Conservation (phyloP, 64 coral and sea anemone species). For the Porites australiensis region DNA sequence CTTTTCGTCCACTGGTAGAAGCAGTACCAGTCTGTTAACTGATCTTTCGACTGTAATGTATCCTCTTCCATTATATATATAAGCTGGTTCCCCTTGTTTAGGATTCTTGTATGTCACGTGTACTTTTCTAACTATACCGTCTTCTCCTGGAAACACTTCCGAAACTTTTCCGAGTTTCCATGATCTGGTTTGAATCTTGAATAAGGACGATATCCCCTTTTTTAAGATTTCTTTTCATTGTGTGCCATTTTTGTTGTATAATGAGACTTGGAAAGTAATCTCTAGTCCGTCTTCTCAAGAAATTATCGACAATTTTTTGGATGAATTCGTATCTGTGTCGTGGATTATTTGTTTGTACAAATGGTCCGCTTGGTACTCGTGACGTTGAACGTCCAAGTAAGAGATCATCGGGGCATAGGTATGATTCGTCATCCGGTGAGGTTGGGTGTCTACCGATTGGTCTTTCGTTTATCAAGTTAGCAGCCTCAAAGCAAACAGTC, state of each 20-base stretch:
- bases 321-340: conserved; percentile 39
- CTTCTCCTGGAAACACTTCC: conserved; percentile 46
- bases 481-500: conserved; percentile 52
- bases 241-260: conserved; percentile 56
- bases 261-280: conserved; percentile 57
- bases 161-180: conserved; percentile 38
- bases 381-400: conserved; percentile 38
- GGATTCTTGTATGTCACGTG: conserved; percentile 47
- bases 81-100: not conserved
- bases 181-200: conserved; percentile 34
- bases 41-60: conserved; percentile 47
- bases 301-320: conserved; percentile 16
- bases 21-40: conserved; percentile 22
- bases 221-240: not conserved
- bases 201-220: conserved; percentile 60
- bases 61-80: conserved; percentile 36
- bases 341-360: not conserved
- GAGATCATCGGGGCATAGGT: conserved; percentile 58
- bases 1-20: not conserved
- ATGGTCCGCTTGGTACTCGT: conserved; percentile 56
- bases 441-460: conserved; percentile 60
- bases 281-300: conserved; percentile 46
- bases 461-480: conserved; percentile 41
- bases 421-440: conserved; percentile 49
- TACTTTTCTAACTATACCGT: conserved; percentile 50